These are phyloP conservation scores for Leptopilina clavipes DNA, from an alignment of 1,140 invertebrate species.

Conservation along the genomic window DNA sequence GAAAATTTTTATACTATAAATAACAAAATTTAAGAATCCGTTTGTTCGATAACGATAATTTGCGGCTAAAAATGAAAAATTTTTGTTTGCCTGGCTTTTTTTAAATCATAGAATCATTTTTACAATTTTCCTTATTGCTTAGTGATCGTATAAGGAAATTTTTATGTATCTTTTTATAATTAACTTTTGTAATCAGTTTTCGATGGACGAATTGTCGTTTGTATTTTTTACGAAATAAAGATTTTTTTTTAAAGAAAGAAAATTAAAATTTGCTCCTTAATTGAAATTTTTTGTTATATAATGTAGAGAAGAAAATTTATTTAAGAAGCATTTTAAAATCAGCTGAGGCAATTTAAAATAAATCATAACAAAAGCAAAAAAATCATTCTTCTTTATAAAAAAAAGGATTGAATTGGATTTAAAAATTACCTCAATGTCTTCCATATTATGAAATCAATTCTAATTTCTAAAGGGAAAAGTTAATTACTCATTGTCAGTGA, in stretches of 20 bases:
- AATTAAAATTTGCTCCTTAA: background rate
- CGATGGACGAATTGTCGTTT: background rate
- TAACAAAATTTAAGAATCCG: too few relatives aligned
- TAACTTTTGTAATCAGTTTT: constrained; percentile 10
- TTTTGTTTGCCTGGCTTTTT: background rate
- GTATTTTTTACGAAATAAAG: background rate
- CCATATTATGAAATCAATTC: background rate
- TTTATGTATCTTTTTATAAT: background rate
- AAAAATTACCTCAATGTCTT: constrained; percentile 10
- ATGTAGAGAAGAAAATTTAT: background rate
- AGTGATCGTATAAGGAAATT: background rate
- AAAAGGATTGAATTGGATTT: too few relatives aligned
- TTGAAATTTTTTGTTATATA: too few relatives aligned
- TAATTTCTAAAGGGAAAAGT: background rate
- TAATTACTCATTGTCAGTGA: background rate
- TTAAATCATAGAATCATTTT: background rate
- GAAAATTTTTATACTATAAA: too few relatives aligned
- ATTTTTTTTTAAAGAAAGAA: background rate
- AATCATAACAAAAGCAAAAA: background rate
- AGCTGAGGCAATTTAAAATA: background rate
- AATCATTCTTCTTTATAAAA: background rate
- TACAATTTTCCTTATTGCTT: constrained; percentile 4
- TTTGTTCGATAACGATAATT: background rate
- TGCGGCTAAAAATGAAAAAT: background rate
- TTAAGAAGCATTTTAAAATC: background rate